A percentile compares a stretch with the other conserved stretches of the same genome.
These are phyloP conservation scores for Alitta virens DNA, from an alignment of 2,888 invertebrate species.

Conservation along the genomic window DNA sequence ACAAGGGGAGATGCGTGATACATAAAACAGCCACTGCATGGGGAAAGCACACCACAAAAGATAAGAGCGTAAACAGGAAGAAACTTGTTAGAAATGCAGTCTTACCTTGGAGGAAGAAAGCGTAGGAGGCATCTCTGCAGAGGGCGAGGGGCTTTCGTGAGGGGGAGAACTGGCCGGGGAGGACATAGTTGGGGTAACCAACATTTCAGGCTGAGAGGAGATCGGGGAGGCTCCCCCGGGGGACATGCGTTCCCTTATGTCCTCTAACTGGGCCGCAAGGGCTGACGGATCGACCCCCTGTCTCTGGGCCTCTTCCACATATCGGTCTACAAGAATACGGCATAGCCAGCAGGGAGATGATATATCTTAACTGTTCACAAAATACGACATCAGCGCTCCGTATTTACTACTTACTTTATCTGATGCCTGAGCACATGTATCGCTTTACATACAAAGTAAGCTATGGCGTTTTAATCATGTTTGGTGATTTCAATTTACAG, in stretches of 20 bases:
- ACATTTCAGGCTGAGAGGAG: conserved; percentile 48
- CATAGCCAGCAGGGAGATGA: too few species aligned
- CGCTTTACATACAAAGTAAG: too few species aligned
- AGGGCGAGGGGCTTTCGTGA: conserved; percentile 25
- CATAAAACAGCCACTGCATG: too few species aligned
- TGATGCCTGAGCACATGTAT: too few species aligned
- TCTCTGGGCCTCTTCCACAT: conserved; percentile 22
- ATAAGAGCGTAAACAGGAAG: conserved; percentile 2
- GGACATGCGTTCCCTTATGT: conserved; percentile 43
- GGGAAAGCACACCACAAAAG: too few species aligned
- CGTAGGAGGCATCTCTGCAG: conserved; percentile 18
- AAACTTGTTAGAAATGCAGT: conserved; percentile 3
- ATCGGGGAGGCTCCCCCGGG: conserved; percentile 44
- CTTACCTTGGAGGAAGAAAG: conserved; percentile 13
- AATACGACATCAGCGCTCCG: too few species aligned
- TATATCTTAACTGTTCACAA: too few species aligned
- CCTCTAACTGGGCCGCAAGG: conserved; percentile 49
- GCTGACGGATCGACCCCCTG: conserved; percentile 49
- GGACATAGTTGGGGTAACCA: conserved; percentile 48
- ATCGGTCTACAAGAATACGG: conserved; percentile 17
- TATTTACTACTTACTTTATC: too few species aligned
- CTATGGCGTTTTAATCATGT: too few species aligned
- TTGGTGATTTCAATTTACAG: too few species aligned
- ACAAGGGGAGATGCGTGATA: too few species aligned
- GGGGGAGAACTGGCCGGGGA: conserved; percentile 43